Evolutionary conservation across 2,888 invertebrate genomes (phyloP).

Genomic region (Rhyacophila evoluta): DNA sequence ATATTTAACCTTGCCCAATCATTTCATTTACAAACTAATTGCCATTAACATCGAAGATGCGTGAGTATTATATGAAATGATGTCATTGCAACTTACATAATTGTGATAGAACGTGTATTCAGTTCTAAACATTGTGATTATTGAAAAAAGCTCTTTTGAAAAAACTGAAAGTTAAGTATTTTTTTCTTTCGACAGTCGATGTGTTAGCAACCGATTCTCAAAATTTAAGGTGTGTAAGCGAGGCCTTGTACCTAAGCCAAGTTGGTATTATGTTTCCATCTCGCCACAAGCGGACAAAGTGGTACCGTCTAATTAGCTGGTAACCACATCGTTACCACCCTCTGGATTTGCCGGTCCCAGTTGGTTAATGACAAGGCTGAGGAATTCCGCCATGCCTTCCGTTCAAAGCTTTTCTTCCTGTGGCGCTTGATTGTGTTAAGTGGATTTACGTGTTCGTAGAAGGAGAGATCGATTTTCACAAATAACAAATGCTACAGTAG

Average conservation of each 20-base stretch:
- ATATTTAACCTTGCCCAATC: no score
- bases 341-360: conserved; percentile 38
- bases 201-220: no score
- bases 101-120: no score
- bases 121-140: no score
- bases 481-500: conserved; percentile 12
- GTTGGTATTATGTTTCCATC: not conserved
- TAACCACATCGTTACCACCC: conserved; percentile 43
- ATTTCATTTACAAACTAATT: no score
- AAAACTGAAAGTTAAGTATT: no score
- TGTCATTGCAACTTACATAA: no score
- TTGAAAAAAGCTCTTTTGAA: no score
- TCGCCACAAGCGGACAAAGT: conserved; percentile 8
- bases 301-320: conserved; percentile 40
- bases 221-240: no score
- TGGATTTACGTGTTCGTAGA: conserved; percentile 2
- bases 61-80: no score
- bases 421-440: conserved; percentile 3
- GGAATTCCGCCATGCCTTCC: conserved; percentile 33
- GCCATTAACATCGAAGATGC: no score
- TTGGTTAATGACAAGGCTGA: conserved; percentile 46
- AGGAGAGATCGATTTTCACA: not conserved
- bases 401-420: conserved; percentile 13
- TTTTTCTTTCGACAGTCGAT: no score
- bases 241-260: not conserved